phyloP scores from a whole-genome alignment of 2,888 invertebrate species.

The Scaptomyza reducta region DNA sequence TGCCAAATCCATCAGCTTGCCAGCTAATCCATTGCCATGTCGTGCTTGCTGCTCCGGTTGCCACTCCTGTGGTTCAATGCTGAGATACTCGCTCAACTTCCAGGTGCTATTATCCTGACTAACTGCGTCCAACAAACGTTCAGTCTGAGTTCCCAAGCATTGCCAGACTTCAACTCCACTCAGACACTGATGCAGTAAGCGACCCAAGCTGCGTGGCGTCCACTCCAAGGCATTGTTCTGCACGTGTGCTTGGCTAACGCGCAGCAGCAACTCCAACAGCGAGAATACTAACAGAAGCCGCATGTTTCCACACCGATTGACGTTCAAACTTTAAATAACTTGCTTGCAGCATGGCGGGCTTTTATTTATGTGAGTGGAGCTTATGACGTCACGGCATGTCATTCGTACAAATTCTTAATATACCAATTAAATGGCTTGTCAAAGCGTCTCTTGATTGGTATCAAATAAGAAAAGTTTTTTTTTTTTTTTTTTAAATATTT shows the following conservation, averaged over 20 bases:
- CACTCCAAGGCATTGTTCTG: slow-evolving; percentile 29
- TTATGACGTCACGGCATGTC: slow-evolving; percentile 24
- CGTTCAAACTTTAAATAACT: slow-evolving; percentile 43
- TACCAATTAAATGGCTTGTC: slow-evolving; percentile 76
- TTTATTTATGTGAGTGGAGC: slow-evolving; percentile 39
- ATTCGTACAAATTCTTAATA: not conserved
- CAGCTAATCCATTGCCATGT: slow-evolving; percentile 46
- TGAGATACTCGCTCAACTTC: slow-evolving; percentile 79
- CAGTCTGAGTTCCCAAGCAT: slow-evolving; percentile 84
- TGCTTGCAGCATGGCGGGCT: not conserved
- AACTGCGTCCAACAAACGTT: slow-evolving; percentile 84
- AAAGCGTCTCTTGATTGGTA: slow-evolving; percentile 73
- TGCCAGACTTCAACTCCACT: slow-evolving; percentile 54
- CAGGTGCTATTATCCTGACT: slow-evolving; percentile 82
- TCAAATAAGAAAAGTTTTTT: slow-evolving; percentile 68
- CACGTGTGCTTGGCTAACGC: slow-evolving; percentile 15
- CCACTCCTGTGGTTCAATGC: slow-evolving; percentile 59
- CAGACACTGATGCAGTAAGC: slow-evolving; percentile 76
- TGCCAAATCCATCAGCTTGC: slow-evolving; percentile 70
- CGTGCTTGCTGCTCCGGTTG: slow-evolving; percentile 8
- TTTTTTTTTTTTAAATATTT: no score
- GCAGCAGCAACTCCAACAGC: slow-evolving; percentile 33
- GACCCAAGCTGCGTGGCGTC: slow-evolving; percentile 64
- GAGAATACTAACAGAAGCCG: slow-evolving; percentile 21
- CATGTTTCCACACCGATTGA: slow-evolving; percentile 22